phyloP scores from a whole-genome alignment of 1,140 invertebrate genomes.

The Caenorhabditis elegans region WBcel235 BX284604.4:12350501-12351000 shows the following conservation, averaged over 20 bases:
- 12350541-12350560: background rate
- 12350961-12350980: no score
- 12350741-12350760: background rate
- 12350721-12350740: slow-evolving; percentile 70
- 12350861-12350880: slow-evolving; percentile 63
- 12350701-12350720: slow-evolving; percentile 85
- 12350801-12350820: slow-evolving; percentile 66
- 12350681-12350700: slow-evolving; percentile 79
- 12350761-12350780: background rate
- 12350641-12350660: slow-evolving; percentile 71
- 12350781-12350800: slow-evolving; percentile 61
- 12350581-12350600: no score
- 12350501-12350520: background rate
- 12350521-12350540: background rate
- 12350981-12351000: no score
- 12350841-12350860: slow-evolving; percentile 68
- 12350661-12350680: slow-evolving; percentile 89
- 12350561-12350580: background rate
- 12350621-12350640: no score
- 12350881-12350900: slow-evolving; percentile 58
- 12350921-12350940: slow-evolving; percentile 57
- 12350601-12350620: no score
- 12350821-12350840: slow-evolving; percentile 66
- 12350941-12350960: no score
- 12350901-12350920: slow-evolving; percentile 61